Evolutionary conservation across 2,888 invertebrate species (phyloP).

Genomic region (Rapana venosa): DNA sequence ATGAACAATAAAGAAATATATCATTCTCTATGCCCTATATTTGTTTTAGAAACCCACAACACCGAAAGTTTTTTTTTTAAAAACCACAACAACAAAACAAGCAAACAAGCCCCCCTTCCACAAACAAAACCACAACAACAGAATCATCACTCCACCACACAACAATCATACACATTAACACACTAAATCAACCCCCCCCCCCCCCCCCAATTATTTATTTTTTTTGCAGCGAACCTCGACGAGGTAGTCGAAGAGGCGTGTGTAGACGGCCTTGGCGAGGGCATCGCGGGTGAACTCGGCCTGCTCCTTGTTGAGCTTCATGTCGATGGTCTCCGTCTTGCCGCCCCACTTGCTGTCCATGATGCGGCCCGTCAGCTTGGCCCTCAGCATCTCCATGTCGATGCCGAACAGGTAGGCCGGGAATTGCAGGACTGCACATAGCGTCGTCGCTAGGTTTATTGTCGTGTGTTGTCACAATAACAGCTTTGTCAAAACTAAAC

Average conservation of each 20-base stretch:
- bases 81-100: no score
- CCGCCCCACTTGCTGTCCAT: constrained; percentile 86
- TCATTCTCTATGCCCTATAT: no score
- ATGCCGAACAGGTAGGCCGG: constrained; percentile 84
- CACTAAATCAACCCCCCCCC: background rate
- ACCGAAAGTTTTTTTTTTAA: no score
- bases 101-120: no score
- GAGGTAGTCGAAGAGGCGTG: constrained; percentile 83
- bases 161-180: background rate
- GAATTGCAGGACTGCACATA: constrained; percentile 81
- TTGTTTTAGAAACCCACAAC: no score
- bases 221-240: constrained; percentile 77
- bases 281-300: constrained; percentile 84
- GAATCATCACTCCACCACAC: background rate
- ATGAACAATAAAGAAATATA: no score
- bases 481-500: no score
- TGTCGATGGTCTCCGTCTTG: constrained; percentile 83
- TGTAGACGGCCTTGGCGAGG: constrained; percentile 84
- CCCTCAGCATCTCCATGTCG: constrained; percentile 80
- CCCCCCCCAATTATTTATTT: background rate
- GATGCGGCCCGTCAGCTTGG: constrained; percentile 82
- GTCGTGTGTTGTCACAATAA: no score
- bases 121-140: no score
- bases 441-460: no score
- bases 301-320: constrained; percentile 84